Percentiles rank a stretch among this genome's conserved stretches.
Conservation (phyloP, 2,797 vertebrate genomes). For the Ispidina picta region DNA sequence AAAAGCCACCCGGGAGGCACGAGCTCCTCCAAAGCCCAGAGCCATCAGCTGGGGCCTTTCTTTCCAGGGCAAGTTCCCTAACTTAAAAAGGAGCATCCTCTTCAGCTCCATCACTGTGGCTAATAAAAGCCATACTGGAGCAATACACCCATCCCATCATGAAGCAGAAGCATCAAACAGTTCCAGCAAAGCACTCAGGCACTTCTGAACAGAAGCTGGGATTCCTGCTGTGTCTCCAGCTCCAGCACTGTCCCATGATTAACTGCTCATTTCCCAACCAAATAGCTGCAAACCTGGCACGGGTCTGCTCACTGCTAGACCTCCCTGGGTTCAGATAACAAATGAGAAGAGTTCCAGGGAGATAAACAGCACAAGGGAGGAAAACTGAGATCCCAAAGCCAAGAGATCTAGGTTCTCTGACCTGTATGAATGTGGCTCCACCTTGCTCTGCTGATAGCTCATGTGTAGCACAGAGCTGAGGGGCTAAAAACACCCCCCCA, state of each 20-base stretch:
- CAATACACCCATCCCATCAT: not conserved
- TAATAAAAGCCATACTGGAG: not conserved
- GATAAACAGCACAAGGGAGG: not conserved
- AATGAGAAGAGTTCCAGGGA: not conserved
- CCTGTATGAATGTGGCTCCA: not conserved
- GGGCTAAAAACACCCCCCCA: not conserved
- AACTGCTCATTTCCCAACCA: not conserved
- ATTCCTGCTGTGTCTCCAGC: not conserved
- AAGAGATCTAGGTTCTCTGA: not conserved
- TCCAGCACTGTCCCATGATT: not conserved
- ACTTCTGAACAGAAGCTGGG: not conserved
- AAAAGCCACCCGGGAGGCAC: not conserved
- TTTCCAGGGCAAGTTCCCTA: not conserved
- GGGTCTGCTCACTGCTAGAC: not conserved
- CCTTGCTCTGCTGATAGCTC: not conserved
- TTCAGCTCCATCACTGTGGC: not conserved
- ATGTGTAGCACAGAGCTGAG: not conserved
- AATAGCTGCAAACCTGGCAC: not conserved
- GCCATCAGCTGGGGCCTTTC: not conserved
- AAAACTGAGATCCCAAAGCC: not conserved
- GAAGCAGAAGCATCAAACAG: not conserved
- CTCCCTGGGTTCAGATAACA: not conserved
- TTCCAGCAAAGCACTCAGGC: not conserved
- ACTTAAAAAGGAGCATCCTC: not conserved
- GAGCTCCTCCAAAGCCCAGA: not conserved